phyloP scores from a whole-genome alignment of 2,888 invertebrate species.

The Nemotelus pantherinus region DNA sequence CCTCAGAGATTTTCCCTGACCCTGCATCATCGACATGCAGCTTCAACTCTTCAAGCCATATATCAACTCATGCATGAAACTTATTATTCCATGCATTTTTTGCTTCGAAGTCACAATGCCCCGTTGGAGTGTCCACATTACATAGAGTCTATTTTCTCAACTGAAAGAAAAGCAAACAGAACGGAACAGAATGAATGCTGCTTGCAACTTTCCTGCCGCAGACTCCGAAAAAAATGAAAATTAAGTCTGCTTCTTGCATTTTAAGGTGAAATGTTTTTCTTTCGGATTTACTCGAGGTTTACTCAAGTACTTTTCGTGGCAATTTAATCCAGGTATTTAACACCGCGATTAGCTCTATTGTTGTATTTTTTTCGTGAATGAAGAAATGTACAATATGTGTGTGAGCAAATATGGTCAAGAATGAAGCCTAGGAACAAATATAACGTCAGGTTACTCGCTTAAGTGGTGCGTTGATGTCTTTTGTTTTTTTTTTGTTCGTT shows the following conservation, averaged over 20 bases:
- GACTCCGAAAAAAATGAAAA: no score
- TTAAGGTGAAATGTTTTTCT: not conserved
- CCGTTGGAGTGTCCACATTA: no score
- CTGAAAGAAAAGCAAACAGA: no score
- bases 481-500: constrained; percentile 18
- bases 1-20: not conserved
- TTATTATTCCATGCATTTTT: no score
- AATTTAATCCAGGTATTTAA: constrained; percentile 37
- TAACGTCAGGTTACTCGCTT: constrained; percentile 36
- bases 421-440: not conserved
- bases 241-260: no score
- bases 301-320: constrained; percentile 31
- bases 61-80: constrained; percentile 4
- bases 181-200: no score
- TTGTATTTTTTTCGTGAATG: constrained; percentile 7
- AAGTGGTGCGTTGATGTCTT: constrained; percentile 33
- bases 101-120: no score
- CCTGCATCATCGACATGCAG: not conserved
- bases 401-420: not conserved
- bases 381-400: not conserved
- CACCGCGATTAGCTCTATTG: constrained; percentile 36
- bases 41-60: not conserved
- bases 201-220: no score
- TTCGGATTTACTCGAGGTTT: constrained; percentile 17
- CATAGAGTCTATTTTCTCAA: no score